A percentile compares a stretch with the other conserved stretches of the same genome.
Evolutionary conservation across 2,113 vertebrate species (phyloP).

Genomic region (Siniperca chuatsi): DNA sequence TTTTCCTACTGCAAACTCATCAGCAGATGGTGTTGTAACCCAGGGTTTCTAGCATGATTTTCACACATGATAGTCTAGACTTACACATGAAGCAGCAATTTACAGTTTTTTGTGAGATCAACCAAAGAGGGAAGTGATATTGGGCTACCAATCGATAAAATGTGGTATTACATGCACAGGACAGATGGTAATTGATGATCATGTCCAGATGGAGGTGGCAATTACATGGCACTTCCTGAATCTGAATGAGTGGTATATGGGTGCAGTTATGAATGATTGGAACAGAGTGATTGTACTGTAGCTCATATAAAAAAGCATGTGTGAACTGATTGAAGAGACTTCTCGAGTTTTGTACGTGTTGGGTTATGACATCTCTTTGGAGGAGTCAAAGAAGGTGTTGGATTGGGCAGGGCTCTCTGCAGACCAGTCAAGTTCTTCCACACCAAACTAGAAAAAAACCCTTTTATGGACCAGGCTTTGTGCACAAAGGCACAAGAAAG

Average conservation of each 20-base stretch:
- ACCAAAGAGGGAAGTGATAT: background rate
- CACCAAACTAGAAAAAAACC: background rate
- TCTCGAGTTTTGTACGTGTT: too few relatives aligned
- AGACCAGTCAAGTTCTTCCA: background rate
- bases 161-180: background rate
- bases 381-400: background rate
- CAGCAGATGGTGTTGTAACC: constrained; percentile 44
- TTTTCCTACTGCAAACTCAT: constrained; percentile 1
- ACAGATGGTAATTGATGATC: constrained; percentile 26
- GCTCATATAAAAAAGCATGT: background rate
- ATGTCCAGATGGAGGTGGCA: constrained; percentile 12
- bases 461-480: background rate
- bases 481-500: background rate
- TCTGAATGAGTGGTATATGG: too few relatives aligned
- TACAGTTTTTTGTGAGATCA: background rate
- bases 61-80: background rate
- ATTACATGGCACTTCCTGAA: background rate
- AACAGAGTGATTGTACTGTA: constrained; percentile 10
- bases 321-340: background rate
- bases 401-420: too few relatives aligned
- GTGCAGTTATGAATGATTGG: constrained; percentile 26
- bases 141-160: rapidly evolving
- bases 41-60: background rate
- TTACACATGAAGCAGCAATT: constrained; percentile 4
- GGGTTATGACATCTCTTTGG: too few relatives aligned